These are phyloP conservation scores for Phasia obesa DNA, from an alignment of 2,888 invertebrate genomes.

Conservation along the genomic window DNA sequence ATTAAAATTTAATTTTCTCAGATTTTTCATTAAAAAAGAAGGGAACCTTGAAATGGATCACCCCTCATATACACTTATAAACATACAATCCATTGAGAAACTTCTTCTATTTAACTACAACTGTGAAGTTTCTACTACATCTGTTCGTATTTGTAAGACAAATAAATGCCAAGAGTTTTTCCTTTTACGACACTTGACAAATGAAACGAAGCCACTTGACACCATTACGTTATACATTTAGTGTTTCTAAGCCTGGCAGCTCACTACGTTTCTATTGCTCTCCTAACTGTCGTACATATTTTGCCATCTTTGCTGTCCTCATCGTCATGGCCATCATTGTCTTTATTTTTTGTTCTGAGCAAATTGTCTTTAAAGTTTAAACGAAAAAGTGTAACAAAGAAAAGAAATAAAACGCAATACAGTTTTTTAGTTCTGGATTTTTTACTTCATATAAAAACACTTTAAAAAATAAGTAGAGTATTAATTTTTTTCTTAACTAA, in stretches of 20 bases:
- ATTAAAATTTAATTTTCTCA: no score
- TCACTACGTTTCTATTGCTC: background rate
- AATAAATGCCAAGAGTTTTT: conserved; percentile 61
- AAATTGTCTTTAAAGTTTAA: conserved; percentile 52
- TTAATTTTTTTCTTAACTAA: background rate
- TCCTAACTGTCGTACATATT: conserved; percentile 1
- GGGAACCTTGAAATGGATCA: no score
- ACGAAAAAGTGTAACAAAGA: conserved; percentile 32
- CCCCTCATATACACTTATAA: conserved; percentile 26
- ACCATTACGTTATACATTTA: conserved; percentile 65
- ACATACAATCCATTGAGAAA: conserved; percentile 22
- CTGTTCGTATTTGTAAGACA: conserved; percentile 40
- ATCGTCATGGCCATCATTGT: background rate
- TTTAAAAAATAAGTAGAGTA: background rate
- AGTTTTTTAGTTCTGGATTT: background rate
- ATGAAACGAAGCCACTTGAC: conserved; percentile 70
- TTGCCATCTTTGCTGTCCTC: background rate
- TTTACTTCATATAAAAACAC: background rate
- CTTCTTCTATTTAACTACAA: conserved; percentile 36
- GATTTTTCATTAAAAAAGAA: no score
- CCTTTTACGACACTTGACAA: conserved; percentile 68
- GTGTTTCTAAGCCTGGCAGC: conserved; percentile 19
- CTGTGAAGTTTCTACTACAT: background rate
- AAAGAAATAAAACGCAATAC: conserved; percentile 22
- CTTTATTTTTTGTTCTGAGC: conserved; percentile 31